Conservation (phyloP, 2,113 vertebrate species). For the Boulengeromyrus knoepffleri region DNA sequence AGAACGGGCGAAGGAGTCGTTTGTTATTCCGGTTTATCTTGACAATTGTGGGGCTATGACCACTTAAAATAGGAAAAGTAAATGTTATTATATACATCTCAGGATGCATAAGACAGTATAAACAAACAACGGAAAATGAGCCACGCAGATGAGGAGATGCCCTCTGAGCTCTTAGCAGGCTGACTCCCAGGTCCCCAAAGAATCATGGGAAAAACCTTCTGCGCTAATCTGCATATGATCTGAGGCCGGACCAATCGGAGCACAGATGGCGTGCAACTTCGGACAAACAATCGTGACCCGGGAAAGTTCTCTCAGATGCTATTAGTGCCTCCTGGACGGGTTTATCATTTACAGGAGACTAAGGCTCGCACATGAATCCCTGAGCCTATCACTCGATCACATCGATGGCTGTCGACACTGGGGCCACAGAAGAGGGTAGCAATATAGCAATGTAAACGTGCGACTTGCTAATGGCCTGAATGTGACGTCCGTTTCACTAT, state of each 20-base stretch:
- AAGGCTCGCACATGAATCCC: not conserved
- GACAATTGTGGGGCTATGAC: not conserved
- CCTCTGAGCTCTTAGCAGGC: not conserved
- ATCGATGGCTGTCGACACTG: not conserved
- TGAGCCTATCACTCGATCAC: not conserved
- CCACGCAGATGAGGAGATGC: not conserved
- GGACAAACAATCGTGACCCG: not conserved
- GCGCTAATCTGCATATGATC: not conserved
- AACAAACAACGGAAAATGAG: not conserved
- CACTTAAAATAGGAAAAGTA: slow-evolving; percentile 1
- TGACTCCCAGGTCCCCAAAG: not conserved
- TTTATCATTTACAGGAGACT: not conserved
- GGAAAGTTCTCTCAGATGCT: not conserved
- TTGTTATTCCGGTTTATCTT: not conserved
- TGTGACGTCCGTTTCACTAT: not conserved
- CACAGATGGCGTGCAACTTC: not conserved
- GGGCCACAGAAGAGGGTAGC: not conserved
- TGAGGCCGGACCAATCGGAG: not conserved
- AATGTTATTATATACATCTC: not conserved
- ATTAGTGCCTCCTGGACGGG: not conserved
- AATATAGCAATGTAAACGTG: not conserved
- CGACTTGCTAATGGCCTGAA: not conserved
- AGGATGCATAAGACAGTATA: not conserved
- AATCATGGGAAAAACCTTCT: not conserved
- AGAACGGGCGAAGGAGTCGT: not conserved